phyloP scores from a whole-genome alignment of 2,888 invertebrate genomes.

The Tetramorium bicarinatum region DNA sequence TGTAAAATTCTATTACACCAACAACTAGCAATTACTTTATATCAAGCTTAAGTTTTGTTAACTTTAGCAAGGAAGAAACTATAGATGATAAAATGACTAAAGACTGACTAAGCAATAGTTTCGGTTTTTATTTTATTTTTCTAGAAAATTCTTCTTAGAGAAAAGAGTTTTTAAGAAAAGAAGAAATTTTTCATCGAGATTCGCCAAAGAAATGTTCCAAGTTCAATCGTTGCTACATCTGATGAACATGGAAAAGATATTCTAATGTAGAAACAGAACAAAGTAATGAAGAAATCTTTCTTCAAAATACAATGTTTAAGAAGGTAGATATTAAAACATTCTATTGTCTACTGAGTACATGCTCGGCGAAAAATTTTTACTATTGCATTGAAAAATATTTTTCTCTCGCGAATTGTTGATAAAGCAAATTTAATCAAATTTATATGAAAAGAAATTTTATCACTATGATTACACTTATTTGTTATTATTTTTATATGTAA shows the following conservation, averaged over 20 bases:
- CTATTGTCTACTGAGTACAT: not conserved
- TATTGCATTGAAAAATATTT: not conserved
- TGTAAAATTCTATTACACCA: conserved; percentile 2
- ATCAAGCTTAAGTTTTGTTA: conserved; percentile 10
- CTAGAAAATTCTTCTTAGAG: not conserved
- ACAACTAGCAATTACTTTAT: conserved; percentile 21
- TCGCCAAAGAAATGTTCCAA: not conserved
- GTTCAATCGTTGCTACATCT: not conserved
- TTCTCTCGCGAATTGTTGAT: not conserved
- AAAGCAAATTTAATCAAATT: not conserved
- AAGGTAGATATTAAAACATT: not conserved
- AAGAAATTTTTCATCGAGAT: not conserved
- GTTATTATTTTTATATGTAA: not conserved
- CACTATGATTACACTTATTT: not conserved
- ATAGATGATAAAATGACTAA: not conserved
- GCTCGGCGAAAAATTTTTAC: not conserved
- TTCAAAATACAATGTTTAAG: not conserved
- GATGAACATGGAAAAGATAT: not conserved
- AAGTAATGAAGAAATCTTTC: not conserved
- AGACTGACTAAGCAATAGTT: not conserved
- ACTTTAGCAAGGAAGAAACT: not conserved
- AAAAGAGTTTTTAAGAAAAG: not conserved
- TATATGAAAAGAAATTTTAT: not conserved
- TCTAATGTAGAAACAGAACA: not conserved
- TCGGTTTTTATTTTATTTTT: not conserved